Percentiles rank a stretch among this genome's conserved stretches.
Evolutionary conservation across 1,140 invertebrate genomes (phyloP).

Genomic region (Polypedilum vanderplanki): DNA sequence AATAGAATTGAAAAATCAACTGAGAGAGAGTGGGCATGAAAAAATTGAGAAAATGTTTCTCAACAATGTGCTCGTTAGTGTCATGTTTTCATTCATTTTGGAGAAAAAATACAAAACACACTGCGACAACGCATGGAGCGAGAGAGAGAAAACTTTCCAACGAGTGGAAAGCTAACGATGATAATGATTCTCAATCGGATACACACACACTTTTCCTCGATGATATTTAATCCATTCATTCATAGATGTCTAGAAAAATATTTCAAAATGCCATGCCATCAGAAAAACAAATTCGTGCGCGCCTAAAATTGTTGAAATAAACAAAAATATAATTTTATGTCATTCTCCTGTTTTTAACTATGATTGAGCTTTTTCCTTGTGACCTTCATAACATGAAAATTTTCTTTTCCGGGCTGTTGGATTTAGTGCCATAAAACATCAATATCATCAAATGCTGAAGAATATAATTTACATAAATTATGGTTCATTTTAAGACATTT

Average conservation of each 20-base stretch:
- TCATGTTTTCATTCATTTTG: background rate
- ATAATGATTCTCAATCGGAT: background rate
- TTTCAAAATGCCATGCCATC: no score
- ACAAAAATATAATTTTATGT: no score
- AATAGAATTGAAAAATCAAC: background rate
- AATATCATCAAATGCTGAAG: no score
- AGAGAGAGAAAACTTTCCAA: background rate
- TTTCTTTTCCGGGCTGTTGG: no score
- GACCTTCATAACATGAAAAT: no score
- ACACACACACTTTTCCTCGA: background rate
- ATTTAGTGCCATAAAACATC: no score
- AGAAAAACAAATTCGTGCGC: no score
- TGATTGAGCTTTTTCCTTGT: no score
- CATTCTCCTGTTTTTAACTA: no score
- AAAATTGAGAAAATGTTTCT: background rate
- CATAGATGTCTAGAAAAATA: background rate
- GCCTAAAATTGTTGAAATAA: no score
- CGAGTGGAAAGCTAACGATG: background rate
- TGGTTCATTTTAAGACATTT: no score
- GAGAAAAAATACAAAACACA: background rate
- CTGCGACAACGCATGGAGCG: constrained; percentile 7
- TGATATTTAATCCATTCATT: background rate
- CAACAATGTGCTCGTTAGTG: background rate
- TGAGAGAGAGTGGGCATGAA: background rate
- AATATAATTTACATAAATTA: no score